Percentiles rank a stretch among this genome's conserved stretches.
These are phyloP conservation scores for Melipona quadrifasciata DNA, from an alignment of 1,140 invertebrate species.

Conservation along the genomic window DNA sequence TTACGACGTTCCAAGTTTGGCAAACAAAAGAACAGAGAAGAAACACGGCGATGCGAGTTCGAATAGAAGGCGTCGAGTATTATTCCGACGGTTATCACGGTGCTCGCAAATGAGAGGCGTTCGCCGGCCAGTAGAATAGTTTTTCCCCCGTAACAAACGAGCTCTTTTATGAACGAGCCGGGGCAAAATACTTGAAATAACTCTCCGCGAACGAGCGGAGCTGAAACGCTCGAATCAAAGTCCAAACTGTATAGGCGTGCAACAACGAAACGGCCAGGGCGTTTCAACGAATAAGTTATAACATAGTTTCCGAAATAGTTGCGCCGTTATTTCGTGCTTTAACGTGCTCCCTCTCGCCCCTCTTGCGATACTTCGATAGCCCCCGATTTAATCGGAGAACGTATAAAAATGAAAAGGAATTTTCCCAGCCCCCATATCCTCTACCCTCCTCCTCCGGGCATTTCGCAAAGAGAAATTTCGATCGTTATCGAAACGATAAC, in stretches of 20 bases:
- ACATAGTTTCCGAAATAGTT: conserved; percentile 25
- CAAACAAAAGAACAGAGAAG: neutral
- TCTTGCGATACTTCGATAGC: neutral
- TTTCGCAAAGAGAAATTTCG: neutral
- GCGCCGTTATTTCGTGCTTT: neutral
- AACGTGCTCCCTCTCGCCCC: neutral
- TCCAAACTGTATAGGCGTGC: neutral
- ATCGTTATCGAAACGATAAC: neutral
- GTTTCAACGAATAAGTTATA: conserved; percentile 20
- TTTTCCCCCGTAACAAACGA: neutral
- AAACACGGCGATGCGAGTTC: too few relatives aligned
- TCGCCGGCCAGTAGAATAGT: neutral
- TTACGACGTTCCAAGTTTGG: too few relatives aligned
- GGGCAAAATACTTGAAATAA: conserved; percentile 27
- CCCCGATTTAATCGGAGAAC: neutral
- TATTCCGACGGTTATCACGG: neutral
- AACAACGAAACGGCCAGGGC: neutral
- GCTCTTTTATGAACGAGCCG: conserved; percentile 18
- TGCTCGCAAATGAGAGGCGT: neutral
- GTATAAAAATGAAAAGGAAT: neutral
- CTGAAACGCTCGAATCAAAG: conserved; percentile 26
- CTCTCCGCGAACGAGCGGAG: neutral
- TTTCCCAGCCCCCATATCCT: neutral
- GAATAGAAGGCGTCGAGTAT: too few relatives aligned
- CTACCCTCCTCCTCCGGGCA: neutral